Percentiles rank a stretch among this genome's conserved stretches.
Evolutionary conservation across 2,113 vertebrate genomes (phyloP).

Genomic region (Rousettus leschenaultii): DNA sequence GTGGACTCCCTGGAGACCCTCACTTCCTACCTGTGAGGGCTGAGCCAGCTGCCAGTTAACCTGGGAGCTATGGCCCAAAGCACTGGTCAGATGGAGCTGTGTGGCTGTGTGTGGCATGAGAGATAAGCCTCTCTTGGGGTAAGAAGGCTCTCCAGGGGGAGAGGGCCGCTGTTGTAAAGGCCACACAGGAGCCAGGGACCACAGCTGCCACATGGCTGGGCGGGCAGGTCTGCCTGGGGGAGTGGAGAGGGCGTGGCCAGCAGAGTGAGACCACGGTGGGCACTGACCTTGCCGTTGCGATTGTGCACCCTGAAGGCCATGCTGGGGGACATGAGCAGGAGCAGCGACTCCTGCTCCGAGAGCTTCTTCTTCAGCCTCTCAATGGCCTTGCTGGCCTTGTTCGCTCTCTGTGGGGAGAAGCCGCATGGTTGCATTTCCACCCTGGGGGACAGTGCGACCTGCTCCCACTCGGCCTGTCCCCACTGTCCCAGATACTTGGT

Average conservation of each 20-base stretch:
- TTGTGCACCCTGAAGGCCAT: constrained; percentile 95
- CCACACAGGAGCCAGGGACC: neutral
- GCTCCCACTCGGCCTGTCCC: accelerated
- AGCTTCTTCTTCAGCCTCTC: constrained; percentile 96
- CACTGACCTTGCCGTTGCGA: constrained; percentile 92
- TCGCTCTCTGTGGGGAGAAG: constrained; percentile 86
- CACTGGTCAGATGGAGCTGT: neutral
- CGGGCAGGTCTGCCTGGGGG: neutral
- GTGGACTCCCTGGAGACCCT: neutral
- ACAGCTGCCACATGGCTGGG: neutral
- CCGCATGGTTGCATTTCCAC: neutral
- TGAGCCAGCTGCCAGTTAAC: neutral
- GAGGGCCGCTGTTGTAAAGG: neutral
- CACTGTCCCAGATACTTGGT: accelerated
- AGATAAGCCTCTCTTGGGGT: neutral
- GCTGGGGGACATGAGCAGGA: constrained; percentile 94
- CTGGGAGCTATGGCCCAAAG: neutral
- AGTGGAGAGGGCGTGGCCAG: too few relatives aligned
- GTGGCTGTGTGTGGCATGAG: neutral
- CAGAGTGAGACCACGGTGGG: accelerated
- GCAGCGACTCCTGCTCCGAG: constrained; percentile 92
- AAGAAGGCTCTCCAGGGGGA: neutral
- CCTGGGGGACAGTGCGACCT: accelerated
- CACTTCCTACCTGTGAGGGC: neutral
- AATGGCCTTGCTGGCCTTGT: constrained; percentile 90